phyloP scores from a whole-genome alignment of 2,113 vertebrate species.

The Atractosteus spatula region DNA sequence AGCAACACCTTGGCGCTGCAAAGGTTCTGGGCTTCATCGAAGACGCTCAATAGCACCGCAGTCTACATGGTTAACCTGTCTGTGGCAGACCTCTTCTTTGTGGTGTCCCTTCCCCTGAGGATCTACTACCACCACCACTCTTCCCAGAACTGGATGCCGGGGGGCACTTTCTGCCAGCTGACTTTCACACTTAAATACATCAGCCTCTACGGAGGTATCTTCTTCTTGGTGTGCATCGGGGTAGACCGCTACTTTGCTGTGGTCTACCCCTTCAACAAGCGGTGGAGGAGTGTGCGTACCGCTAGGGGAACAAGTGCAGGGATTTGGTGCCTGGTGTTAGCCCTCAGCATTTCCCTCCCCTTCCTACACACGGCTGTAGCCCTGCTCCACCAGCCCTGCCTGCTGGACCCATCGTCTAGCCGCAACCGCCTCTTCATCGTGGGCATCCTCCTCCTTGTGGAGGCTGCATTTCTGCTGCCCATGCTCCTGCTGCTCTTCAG shows the following conservation, averaged over 20 bases:
- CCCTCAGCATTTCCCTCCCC: slow-evolving; percentile 50
- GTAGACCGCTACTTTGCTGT: slow-evolving; percentile 64
- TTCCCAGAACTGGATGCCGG: slow-evolving; percentile 41
- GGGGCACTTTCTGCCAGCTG: slow-evolving; percentile 48
- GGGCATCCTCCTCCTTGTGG: slow-evolving; percentile 46
- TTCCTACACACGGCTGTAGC: slow-evolving; percentile 42
- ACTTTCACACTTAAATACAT: slow-evolving; percentile 67
- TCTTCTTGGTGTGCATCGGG: slow-evolving; percentile 66
- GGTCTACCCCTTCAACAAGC: slow-evolving; percentile 45
- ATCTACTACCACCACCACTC: slow-evolving; percentile 59
- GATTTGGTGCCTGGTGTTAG: slow-evolving; percentile 61
- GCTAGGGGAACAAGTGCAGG: slow-evolving; percentile 47
- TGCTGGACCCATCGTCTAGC: slow-evolving; percentile 47
- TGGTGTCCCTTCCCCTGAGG: slow-evolving; percentile 59
- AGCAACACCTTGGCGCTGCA: slow-evolving; percentile 54
- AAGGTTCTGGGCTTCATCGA: slow-evolving; percentile 41
- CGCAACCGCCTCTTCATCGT: slow-evolving; percentile 50
- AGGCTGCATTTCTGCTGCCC: slow-evolving; percentile 55
- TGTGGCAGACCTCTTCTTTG: slow-evolving; percentile 55
- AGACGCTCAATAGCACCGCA: slow-evolving; percentile 48
- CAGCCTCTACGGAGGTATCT: slow-evolving; percentile 66
- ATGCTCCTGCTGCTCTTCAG: slow-evolving; percentile 56
- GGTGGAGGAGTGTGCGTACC: slow-evolving; percentile 27
- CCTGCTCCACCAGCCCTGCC: slow-evolving; percentile 37
- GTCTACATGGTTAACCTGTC: slow-evolving; percentile 61